Evolutionary conservation across 2,888 invertebrate genomes (phyloP).

Genomic region (Halictus ligatus): DNA sequence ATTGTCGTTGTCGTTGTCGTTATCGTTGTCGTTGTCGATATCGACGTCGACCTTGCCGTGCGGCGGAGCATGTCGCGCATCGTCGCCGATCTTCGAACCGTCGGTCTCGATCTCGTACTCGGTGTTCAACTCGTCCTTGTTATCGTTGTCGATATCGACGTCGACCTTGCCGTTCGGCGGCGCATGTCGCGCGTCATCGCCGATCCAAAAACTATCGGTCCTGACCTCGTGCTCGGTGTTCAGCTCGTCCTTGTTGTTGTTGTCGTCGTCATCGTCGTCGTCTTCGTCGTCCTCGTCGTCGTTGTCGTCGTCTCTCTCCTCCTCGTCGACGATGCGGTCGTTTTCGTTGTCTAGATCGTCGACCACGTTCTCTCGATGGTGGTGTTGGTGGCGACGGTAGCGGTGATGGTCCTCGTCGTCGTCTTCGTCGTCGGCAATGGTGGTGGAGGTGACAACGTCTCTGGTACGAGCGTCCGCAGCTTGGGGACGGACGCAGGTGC

Average conservation of each 20-base stretch:
- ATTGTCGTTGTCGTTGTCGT: background rate
- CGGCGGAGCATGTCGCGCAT: background rate
- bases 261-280: background rate
- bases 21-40: background rate
- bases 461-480: background rate
- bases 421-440: background rate
- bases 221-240: background rate
- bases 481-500: background rate
- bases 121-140: background rate
- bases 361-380: background rate
- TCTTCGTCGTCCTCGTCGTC: background rate
- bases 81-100: background rate
- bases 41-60: background rate
- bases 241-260: background rate
- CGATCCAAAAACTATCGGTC: too few species aligned
- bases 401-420: background rate
- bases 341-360: conserved; percentile 3
- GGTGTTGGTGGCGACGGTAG: background rate
- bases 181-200: background rate
- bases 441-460: background rate
- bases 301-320: background rate
- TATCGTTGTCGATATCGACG: conserved; percentile 5
- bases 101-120: background rate
- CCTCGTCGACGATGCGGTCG: conserved; percentile 11
- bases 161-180: background rate